These are phyloP conservation scores for Arctia plantaginis DNA, from an alignment of 2,888 invertebrate genomes.

Conservation along the genomic window DNA sequence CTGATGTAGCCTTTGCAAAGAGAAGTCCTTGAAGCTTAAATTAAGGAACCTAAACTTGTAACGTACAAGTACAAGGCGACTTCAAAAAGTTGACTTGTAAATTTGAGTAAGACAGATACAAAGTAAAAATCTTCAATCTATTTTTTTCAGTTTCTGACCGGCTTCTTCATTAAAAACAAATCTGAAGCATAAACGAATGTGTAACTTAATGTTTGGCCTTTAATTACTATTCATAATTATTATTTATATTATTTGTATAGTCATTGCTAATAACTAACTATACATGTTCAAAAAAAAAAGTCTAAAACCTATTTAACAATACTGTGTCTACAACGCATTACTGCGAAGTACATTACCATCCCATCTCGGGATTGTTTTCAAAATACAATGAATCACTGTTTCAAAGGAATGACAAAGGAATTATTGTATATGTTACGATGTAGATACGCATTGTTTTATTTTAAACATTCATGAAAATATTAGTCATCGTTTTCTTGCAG, in stretches of 20 bases:
- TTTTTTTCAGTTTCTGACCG: no score
- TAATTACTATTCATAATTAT: background rate
- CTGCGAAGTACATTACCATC: background rate
- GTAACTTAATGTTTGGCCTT: background rate
- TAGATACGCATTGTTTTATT: slow-evolving; percentile 24
- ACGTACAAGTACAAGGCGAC: no score
- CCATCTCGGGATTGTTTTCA: slow-evolving; percentile 1
- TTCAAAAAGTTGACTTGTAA: no score
- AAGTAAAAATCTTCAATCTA: no score
- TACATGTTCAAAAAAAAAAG: background rate
- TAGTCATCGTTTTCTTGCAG: slow-evolving; percentile 34
- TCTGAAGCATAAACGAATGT: background rate
- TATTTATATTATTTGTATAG: background rate
- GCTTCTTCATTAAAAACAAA: no score
- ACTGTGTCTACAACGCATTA: background rate
- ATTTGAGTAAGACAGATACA: no score
- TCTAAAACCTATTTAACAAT: background rate
- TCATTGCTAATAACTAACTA: background rate
- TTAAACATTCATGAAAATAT: slow-evolving; percentile 19
- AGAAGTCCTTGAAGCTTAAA: no score
- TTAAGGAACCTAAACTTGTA: no score
- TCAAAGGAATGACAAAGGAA: slow-evolving; percentile 31
- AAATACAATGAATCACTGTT: slow-evolving; percentile 21
- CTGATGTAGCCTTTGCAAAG: no score
- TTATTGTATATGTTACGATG: slow-evolving; percentile 6